A percentile compares a stretch with the other conserved stretches of the same genome.
Evolutionary conservation across 2,113 vertebrate species (phyloP).

Genomic region (Pachypanchax playfairii): DNA sequence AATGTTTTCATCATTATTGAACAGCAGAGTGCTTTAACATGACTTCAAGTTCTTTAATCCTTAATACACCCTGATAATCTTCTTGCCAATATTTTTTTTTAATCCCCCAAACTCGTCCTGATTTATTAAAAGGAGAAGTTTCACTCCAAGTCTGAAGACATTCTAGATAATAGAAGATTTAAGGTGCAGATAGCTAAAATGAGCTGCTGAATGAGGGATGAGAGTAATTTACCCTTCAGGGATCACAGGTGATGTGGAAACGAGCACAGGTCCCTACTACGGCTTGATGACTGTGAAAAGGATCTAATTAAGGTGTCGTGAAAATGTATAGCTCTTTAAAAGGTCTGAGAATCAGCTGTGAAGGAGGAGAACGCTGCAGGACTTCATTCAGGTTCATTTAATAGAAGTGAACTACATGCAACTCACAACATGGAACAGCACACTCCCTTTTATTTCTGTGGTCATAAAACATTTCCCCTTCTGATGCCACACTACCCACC

Average conservation of each 20-base stretch:
- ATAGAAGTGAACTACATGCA: neutral
- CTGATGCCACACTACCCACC: slow-evolving; percentile 2
- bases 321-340: slow-evolving; percentile 32
- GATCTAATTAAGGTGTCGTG: slow-evolving; percentile 47
- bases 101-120: neutral
- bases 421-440: neutral
- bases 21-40: too few species aligned
- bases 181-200: neutral
- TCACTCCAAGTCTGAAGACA: neutral
- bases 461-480: slow-evolving; percentile 19
- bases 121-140: neutral
- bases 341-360: slow-evolving; percentile 21
- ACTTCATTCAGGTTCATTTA: neutral
- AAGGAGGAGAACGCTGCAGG: slow-evolving; percentile 20
- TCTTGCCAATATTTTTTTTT: too few species aligned
- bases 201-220: slow-evolving; percentile 7
- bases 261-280: slow-evolving; percentile 11
- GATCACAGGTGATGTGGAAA: slow-evolving; percentile 20
- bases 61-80: too few species aligned
- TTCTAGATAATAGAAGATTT: slow-evolving; percentile 9
- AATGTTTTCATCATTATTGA: too few species aligned
- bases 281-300: neutral
- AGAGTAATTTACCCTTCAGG: slow-evolving; percentile 30
- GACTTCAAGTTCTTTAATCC: too few species aligned
- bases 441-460: slow-evolving; percentile 10